Percentiles rank a stretch among this genome's conserved stretches.
phyloP scores from a whole-genome alignment of 2,797 vertebrate species.

The Hydrophis major region DNA sequence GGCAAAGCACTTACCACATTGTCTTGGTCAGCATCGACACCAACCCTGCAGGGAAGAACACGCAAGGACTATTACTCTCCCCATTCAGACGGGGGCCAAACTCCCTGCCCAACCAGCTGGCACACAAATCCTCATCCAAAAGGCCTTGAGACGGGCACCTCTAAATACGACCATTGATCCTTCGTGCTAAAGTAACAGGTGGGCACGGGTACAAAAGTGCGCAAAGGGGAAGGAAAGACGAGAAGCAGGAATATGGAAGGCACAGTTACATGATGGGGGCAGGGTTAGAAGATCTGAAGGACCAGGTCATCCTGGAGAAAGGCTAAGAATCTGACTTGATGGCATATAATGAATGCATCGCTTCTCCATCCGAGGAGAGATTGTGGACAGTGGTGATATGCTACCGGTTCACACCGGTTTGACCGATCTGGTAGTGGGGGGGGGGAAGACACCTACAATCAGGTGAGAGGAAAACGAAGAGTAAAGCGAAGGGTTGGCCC shows the following conservation, averaged over 20 bases:
- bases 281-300: not conserved
- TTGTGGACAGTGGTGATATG: too few relatives aligned
- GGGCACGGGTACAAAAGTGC: not conserved
- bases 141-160: not conserved
- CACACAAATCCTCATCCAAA: not conserved
- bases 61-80: not conserved
- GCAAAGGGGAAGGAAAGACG: not conserved
- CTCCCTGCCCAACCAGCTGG: not conserved
- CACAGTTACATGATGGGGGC: not conserved
- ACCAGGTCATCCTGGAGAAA: not conserved
- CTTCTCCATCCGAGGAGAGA: too few relatives aligned
- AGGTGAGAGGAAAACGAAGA: too few relatives aligned
- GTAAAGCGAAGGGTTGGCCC: too few relatives aligned
- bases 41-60: conserved; percentile 78
- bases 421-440: too few relatives aligned
- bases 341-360: not conserved
- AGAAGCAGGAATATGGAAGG: not conserved
- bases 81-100: too few relatives aligned
- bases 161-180: not conserved
- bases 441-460: rapidly evolving
- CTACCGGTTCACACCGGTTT: too few relatives aligned
- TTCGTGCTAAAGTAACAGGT: not conserved
- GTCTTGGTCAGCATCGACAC: conserved; percentile 90
- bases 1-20: conserved; percentile 79
- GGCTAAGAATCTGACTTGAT: not conserved